Evolutionary conservation across 2,888 invertebrate genomes (phyloP).

Genomic region (Boloria selene): DNA sequence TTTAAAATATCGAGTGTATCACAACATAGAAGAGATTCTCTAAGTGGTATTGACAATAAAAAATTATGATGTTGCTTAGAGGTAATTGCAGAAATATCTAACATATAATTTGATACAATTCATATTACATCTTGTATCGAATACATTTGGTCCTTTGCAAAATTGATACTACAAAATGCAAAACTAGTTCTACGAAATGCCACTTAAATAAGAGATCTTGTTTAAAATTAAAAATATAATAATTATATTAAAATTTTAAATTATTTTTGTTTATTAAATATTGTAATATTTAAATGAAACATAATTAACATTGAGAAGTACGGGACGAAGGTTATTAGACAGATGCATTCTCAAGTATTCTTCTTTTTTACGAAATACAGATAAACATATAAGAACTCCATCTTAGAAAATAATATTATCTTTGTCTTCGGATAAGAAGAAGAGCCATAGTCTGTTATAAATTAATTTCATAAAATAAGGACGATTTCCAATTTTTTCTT

Average conservation of each 20-base stretch:
- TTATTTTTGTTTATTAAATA: background rate
- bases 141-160: conserved; percentile 6
- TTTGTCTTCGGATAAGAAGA: too few relatives aligned
- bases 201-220: background rate
- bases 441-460: too few relatives aligned
- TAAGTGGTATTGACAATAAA: background rate
- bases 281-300: background rate
- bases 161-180: conserved; percentile 10
- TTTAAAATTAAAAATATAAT: background rate
- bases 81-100: background rate
- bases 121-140: conserved; percentile 1
- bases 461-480: too few relatives aligned
- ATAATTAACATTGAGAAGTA: too few relatives aligned
- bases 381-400: too few relatives aligned
- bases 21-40: background rate
- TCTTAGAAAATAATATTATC: too few relatives aligned
- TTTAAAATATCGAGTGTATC: background rate
- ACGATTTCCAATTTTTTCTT: too few relatives aligned
- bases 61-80: conserved; percentile 1
- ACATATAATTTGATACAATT: background rate
- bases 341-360: too few relatives aligned
- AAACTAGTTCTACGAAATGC: conserved; percentile 5
- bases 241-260: background rate
- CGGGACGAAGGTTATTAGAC: too few relatives aligned
- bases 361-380: too few relatives aligned